These are phyloP conservation scores for Tenthredo mesomela DNA, from an alignment of 2,888 invertebrate genomes.

Conservation along the genomic window DNA sequence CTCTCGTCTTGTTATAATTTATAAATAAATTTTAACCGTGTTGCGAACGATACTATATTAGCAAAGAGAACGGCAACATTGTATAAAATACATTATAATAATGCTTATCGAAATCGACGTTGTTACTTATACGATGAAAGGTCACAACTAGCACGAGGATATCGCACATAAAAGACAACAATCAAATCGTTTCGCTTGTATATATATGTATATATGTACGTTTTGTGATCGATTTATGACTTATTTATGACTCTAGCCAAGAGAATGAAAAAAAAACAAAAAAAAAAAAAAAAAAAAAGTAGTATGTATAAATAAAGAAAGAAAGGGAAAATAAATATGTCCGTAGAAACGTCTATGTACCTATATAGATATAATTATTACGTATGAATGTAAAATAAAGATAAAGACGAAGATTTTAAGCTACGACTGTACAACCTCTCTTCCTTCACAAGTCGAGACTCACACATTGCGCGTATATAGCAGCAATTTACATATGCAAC, in stretches of 20 bases:
- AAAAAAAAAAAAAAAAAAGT: background rate
- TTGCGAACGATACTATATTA: background rate
- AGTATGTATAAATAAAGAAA: background rate
- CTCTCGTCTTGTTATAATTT: background rate
- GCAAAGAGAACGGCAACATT: background rate
- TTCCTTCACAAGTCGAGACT: background rate
- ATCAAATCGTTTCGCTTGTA: background rate
- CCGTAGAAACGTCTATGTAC: background rate
- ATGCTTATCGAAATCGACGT: slow-evolving; percentile 17
- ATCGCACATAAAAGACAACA: background rate
- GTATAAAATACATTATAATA: slow-evolving; percentile 1
- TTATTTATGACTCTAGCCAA: background rate
- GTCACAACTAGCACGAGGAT: background rate
- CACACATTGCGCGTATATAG: slow-evolving; percentile 6
- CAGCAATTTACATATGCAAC: slow-evolving; percentile 47
- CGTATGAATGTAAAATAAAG: background rate
- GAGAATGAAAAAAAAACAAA: background rate
- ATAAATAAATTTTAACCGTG: background rate
- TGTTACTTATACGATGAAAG: background rate
- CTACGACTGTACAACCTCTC: slow-evolving; percentile 45
- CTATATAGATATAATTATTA: background rate
- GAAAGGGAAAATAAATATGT: background rate
- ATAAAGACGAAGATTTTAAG: slow-evolving; percentile 31
- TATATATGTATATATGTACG: background rate
- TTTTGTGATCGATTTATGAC: background rate